phyloP scores from a whole-genome alignment of 2,888 invertebrate species.

The Eristalis pertinax region DNA sequence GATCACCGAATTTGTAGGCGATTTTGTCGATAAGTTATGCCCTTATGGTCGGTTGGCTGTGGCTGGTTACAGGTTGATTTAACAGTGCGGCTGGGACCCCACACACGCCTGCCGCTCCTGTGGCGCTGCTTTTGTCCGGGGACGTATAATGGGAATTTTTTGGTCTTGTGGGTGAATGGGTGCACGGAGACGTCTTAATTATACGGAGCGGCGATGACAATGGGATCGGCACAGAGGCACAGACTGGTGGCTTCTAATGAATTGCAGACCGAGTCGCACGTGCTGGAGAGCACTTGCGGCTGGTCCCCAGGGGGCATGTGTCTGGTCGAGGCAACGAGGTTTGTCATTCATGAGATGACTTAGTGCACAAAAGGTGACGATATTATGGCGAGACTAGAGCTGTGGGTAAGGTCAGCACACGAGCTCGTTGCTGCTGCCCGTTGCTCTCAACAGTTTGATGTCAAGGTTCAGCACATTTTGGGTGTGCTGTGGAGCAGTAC shows the following conservation, averaged over 20 bases:
- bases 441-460: too few relatives aligned
- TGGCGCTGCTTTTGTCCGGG: constrained; percentile 14
- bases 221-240: neutral
- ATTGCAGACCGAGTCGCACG: neutral
- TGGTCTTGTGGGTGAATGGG: neutral
- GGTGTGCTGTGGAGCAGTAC: too few relatives aligned
- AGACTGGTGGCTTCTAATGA: neutral
- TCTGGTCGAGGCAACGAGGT: neutral
- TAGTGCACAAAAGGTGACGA: neutral
- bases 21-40: constrained; percentile 51
- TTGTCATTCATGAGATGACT: neutral
- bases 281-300: neutral
- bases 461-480: too few relatives aligned
- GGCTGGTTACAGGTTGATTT: constrained; percentile 33
- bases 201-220: neutral
- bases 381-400: neutral
- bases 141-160: constrained; percentile 1
- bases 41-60: constrained; percentile 26
- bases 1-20: constrained; percentile 32
- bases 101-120: neutral
- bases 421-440: too few relatives aligned
- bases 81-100: neutral
- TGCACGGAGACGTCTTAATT: constrained; percentile 24
- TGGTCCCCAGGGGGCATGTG: neutral
- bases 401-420: neutral